Evolutionary conservation across 1,140 invertebrate species (phyloP), one percentile per base, ranked within the genome.

Genomic region (Drosophila tristis): DNA sequence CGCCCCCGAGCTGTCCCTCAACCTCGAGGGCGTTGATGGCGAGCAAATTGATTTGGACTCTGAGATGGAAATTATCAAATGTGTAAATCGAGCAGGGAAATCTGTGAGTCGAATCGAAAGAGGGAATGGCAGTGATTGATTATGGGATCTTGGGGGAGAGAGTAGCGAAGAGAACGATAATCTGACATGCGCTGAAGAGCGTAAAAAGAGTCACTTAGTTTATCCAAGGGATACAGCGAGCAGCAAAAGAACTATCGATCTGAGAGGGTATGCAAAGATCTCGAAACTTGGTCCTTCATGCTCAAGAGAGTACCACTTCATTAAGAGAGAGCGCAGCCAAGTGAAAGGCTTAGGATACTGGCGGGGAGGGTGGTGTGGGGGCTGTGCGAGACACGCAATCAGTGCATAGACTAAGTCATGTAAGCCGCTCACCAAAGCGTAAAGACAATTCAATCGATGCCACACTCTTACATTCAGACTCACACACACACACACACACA

Each of bases 371-470:
- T 7, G 16, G 29, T 66, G 45, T 25, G 63, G 15, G 47, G 20
- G 1, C 20, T 48, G 35, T 20, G 51, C 5, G 44, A 48, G 65
- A 48, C 43, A 26, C 44, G 43, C 64, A 79, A 68, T 62, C 58
- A 74, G 49, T 63, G 80, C 61, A 64, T 60, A 47, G 72, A 44
- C 44, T 49, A 61, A 85, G 71, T 48, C 61, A 48, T 82, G 80
- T 76, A 72, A 79, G 63, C 74, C 60, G 80, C 74, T 60, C 67
- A 74, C 43, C 79, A 73, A 77, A 78, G 67, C 79, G 74, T 66
- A 78, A 68, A 84, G 80, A 85, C 80, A 86, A 86, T 77, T 85
- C 77, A 86, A 85, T 85, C 80, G 80, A 85, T 77, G 77, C 44
- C 47, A 5, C 35, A 13, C 26, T 29, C 26, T 29, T 29, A 25